phyloP scores from a whole-genome alignment of 2,888 invertebrate genomes.

The Andricus curvator region DNA sequence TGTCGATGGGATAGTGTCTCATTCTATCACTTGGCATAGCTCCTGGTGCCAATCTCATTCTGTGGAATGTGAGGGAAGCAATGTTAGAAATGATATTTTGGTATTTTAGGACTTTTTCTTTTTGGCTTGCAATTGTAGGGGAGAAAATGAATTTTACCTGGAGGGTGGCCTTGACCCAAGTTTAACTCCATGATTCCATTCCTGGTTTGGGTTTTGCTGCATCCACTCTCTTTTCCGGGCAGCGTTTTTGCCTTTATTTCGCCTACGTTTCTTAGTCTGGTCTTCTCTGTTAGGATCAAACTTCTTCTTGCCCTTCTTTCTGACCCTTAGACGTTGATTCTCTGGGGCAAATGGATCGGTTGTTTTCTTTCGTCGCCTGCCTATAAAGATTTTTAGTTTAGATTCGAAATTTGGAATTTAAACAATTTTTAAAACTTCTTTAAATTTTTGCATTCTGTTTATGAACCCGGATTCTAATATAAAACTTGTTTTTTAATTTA shows the following conservation, averaged over 20 bases:
- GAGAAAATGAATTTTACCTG: constrained; percentile 59
- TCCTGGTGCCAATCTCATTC: constrained; percentile 30
- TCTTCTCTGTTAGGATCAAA: constrained; percentile 48
- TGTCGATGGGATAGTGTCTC: constrained; percentile 26
- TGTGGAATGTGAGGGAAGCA: constrained; percentile 12
- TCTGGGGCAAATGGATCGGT: constrained; percentile 67
- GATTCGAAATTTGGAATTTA: not conserved
- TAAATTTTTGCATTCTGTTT: not conserved
- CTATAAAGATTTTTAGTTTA: constrained; percentile 54
- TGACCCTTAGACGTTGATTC: constrained; percentile 69
- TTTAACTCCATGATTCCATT: constrained; percentile 73
- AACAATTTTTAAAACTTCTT: too few species aligned
- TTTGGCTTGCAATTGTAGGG: not conserved
- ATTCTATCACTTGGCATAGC: constrained; percentile 32
- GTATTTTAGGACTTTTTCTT: constrained; percentile 4
- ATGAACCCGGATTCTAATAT: not conserved
- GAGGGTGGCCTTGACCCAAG: constrained; percentile 69
- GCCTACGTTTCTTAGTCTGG: constrained; percentile 60
- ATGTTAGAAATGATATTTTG: not conserved
- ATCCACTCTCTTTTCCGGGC: constrained; percentile 57
- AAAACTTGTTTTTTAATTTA: not conserved
- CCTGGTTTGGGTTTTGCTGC: constrained; percentile 59
- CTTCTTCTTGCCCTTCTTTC: constrained; percentile 48
- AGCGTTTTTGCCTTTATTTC: constrained; percentile 11
- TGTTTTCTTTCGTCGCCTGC: constrained; percentile 65